Conservation (phyloP, 2,113 vertebrate species). For the Chamaetylas fuelleborni region DNA sequence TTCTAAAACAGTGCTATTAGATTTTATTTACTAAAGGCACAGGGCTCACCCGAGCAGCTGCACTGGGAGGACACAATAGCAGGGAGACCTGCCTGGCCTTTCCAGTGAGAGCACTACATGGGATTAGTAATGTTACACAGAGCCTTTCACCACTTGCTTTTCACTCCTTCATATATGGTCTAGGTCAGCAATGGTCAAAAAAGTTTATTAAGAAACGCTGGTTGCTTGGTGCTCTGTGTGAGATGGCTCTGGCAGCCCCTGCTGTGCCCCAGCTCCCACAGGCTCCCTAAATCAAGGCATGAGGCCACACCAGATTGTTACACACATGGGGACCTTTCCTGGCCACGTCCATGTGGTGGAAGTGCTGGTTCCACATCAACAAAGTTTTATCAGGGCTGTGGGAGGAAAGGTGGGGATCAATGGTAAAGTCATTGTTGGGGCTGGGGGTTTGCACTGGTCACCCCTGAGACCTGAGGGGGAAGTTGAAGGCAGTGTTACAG, state of each 20-base stretch:
- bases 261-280: not conserved
- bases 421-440: not conserved
- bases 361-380: not conserved
- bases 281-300: not conserved
- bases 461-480: not conserved
- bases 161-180: conserved; percentile 54
- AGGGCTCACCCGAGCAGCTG: conserved; percentile 47
- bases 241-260: not conserved
- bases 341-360: accelerated
- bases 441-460: not conserved
- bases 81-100: not conserved
- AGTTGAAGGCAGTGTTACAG: not conserved
- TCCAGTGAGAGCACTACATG: not conserved
- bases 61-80: not conserved
- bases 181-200: conserved; percentile 17
- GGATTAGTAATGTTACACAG: conserved; percentile 53
- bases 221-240: not conserved
- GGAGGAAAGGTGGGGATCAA: accelerated
- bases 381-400: not conserved
- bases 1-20: not conserved
- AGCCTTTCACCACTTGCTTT: conserved; percentile 68
- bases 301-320: accelerated
- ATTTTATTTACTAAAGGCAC: conserved; percentile 21
- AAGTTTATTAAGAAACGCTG: conserved; percentile 36
- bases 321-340: not conserved